Evolutionary conservation across 2,888 invertebrate species (phyloP), one percentile per base, ranked within the genome.

Genomic region (Podotricha telesiphe): DNA sequence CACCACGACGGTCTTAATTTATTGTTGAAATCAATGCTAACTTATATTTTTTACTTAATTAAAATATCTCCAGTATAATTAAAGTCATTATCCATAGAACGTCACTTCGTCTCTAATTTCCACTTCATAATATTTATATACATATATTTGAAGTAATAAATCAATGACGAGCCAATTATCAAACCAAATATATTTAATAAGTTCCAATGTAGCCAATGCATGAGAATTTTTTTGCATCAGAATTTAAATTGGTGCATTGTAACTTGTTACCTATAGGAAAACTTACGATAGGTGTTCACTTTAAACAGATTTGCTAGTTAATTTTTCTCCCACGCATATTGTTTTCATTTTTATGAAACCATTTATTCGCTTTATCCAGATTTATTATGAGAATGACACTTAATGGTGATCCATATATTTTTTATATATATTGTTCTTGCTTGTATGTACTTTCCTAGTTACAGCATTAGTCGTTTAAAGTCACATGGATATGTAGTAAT

Each of bases 291-390:
- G 13, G 3, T 20, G 17, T 56, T 40, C 56, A 40, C n/a, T 34
- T 58, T 17, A 58, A 37, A 50, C 19, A n/a, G 15, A 50, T 55
- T 50, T 34, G 17, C 22, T 58, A 61, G n/a, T 10, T 40, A 51
- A n/a, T n/a, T n/a, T 22, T 50, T 15, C 62, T 72, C 72, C 69
- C 72, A 72, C 72, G 72, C 28, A 28, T 62, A 40, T 63, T 59
- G 11, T 61, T 42, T 11, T 13, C 67, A 45, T 64, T 55, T 63
- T 63, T 58, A 40, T 42, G 20, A 58, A 20, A 37, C 51, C 47
- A 53, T 47, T 66, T 66, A 63, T 53, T 42, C 20, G 19, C 42
- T 40, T 5, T 58, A 56, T 45, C 34, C 65, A 58, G 37, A 37
- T 59, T 19, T 40, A 50, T 58, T 67, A 65, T 69, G 72, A 34